Evolutionary conservation across 2,113 vertebrate genomes (phyloP).

Genomic region (Misgurnus anguillicaudatus): DNA sequence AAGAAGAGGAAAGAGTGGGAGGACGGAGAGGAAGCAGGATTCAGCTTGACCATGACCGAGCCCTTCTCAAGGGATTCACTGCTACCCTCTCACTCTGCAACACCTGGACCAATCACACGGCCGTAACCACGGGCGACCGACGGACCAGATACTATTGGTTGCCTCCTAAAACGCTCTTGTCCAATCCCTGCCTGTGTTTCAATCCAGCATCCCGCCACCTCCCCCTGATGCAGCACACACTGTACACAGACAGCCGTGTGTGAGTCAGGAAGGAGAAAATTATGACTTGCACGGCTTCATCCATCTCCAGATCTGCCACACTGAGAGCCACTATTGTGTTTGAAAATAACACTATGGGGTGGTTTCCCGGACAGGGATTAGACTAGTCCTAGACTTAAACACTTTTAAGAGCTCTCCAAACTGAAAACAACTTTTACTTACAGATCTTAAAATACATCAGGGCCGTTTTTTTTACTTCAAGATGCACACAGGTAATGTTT

Average conservation of each 20-base stretch:
- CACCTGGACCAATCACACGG: conserved; percentile 73
- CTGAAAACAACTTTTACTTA: no score
- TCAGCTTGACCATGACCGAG: conserved; percentile 9
- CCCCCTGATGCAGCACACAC: conserved; percentile 47
- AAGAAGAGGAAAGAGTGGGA: conserved; percentile 24
- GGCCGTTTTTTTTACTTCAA: no score
- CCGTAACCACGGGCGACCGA: conserved; percentile 63
- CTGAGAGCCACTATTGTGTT: conserved; percentile 8
- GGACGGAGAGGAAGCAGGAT: neutral
- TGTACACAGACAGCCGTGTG: conserved; percentile 53
- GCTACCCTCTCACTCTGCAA: conserved; percentile 66
- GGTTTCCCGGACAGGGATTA: no score
- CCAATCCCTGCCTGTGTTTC: conserved; percentile 62
- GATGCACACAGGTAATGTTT: no score
- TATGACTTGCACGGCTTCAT: conserved; percentile 47
- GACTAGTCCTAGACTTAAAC: no score
- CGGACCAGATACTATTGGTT: conserved; percentile 64
- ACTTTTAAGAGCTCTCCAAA: no score
- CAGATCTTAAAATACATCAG: no score
- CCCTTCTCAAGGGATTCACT: neutral
- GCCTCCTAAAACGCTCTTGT: conserved; percentile 52
- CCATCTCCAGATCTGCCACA: conserved; percentile 10
- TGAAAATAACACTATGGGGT: conserved; percentile 1
- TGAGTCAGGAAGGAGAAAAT: conserved; percentile 70
- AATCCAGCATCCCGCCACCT: conserved; percentile 57